Percentiles rank a stretch among this genome's conserved stretches.
Evolutionary conservation across 2,797 vertebrate species (phyloP).

Genomic region (Platalea minor): DNA sequence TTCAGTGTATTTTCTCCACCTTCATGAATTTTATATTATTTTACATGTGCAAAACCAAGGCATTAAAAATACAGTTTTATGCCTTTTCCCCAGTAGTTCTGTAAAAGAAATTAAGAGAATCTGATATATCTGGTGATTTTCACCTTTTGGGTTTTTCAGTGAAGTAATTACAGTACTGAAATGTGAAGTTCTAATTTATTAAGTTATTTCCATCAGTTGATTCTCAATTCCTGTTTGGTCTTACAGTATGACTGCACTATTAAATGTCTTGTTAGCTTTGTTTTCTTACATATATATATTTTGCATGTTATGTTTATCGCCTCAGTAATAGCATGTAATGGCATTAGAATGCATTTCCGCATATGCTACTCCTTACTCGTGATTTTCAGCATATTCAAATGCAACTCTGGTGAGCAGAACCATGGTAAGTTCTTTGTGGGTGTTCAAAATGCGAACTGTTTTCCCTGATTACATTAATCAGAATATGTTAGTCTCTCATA

Average conservation of each 20-base stretch:
- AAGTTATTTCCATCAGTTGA: not conserved
- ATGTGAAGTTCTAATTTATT: not conserved
- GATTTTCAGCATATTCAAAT: not conserved
- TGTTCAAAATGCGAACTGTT: not conserved
- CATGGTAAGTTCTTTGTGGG: not conserved
- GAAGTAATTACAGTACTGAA: not conserved
- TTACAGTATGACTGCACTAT: not conserved
- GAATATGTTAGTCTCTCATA: not conserved
- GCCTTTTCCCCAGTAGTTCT: not conserved
- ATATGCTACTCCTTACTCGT: not conserved
- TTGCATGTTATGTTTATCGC: not conserved
- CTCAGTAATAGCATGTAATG: not conserved
- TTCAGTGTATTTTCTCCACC: slow-evolving; percentile 12
- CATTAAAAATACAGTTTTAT: slow-evolving; percentile 11
- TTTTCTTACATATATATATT: not conserved
- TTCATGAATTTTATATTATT: slow-evolving; percentile 32
- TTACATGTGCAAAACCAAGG: not conserved
- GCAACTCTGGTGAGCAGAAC: not conserved
- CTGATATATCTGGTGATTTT: not conserved
- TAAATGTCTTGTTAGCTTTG: not conserved
- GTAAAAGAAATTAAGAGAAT: not conserved
- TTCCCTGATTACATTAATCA: not conserved
- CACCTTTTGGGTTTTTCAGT: not conserved
- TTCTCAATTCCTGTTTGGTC: not conserved
- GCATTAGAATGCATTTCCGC: not conserved